Evolutionary conservation across 2,888 invertebrate species (phyloP), one percentile per base, ranked within the genome.

Genomic region (Cecidostiba fungosa): DNA sequence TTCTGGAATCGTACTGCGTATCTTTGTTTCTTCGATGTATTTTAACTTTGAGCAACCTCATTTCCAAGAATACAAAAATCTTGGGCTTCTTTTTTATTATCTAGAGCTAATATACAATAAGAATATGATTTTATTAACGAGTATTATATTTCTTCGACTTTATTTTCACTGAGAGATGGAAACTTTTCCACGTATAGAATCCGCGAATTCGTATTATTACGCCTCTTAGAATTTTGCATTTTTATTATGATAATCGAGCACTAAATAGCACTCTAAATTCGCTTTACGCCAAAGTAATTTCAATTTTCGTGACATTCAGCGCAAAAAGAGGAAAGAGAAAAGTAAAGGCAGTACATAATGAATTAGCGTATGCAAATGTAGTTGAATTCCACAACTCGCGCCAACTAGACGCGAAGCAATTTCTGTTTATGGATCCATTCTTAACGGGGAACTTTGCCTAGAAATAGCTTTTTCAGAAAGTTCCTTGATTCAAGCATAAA

Each of bases 231-330:
- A 74, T 69, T 78, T 66, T 23, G 6, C 79, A 54, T 86, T 77
- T 78, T 83, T 83, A 70, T 80, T 81, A 86, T 81, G 80, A 72
- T 77, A 79, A 86, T 81, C n/a, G 73, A 66, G 54, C 12, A 66
- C 36, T 86, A 84, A 86, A 81, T 80, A 84, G 83, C 84, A 83
- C 83, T 86, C 83, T 80, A 80, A 86, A 84, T 86, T 86, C 86
- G 62, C 62, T 66, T 81, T 73, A 29, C 19, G 36, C 62, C 39
- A 19, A 16, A 12, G 54, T 73, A 62, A 84, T 86, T 86, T 86
- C 84, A 84, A 80, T 80, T 86, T 78, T 77, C 54, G 73, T 70
- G 36, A 72, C 50, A 80, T 77, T 77, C 79, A 76, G 69, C 43
- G 43, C 73, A 82, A 82, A 86, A 82, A 86, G 12, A n/a, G 43